These are phyloP conservation scores for Panulirus ornatus DNA, from an alignment of 1,140 invertebrate genomes.

Conservation along the genomic window DNA sequence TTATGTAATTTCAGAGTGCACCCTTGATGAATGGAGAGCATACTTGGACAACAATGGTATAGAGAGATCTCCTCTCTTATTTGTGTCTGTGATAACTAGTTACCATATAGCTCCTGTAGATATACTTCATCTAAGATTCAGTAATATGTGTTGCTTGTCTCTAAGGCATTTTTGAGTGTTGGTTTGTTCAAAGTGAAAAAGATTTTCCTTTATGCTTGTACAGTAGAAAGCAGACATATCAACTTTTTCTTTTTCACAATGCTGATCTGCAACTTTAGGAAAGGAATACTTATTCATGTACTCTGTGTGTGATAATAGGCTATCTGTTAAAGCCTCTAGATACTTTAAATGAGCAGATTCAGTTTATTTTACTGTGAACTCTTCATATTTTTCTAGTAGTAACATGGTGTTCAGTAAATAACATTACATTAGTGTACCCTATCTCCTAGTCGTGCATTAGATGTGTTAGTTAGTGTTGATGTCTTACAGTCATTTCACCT, in stretches of 20 bases:
- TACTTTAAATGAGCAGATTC: not conserved
- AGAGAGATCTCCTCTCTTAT: not conserved
- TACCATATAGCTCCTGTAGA: not conserved
- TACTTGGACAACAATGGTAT: constrained; percentile 58
- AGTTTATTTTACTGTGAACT: not conserved
- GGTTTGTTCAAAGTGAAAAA: not conserved
- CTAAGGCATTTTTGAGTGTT: not conserved
- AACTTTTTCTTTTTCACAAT: not conserved
- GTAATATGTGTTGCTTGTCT: not conserved
- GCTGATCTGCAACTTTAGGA: not conserved
- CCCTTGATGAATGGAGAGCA: constrained; percentile 44
- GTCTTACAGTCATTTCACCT: not conserved
- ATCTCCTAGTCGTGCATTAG: not conserved
- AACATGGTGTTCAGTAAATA: not conserved
- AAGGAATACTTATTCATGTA: no score
- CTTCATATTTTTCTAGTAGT: not conserved
- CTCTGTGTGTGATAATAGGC: no score
- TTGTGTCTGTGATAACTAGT: not conserved
- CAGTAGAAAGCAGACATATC: not conserved
- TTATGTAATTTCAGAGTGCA: constrained; percentile 58
- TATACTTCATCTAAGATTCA: not conserved
- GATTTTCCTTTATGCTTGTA: not conserved
- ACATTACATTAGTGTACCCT: not conserved
- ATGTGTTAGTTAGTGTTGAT: not conserved
- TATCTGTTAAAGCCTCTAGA: not conserved